phyloP scores from a whole-genome alignment of 2,797 vertebrate species.

The Notamacropus eugenii region DNA sequence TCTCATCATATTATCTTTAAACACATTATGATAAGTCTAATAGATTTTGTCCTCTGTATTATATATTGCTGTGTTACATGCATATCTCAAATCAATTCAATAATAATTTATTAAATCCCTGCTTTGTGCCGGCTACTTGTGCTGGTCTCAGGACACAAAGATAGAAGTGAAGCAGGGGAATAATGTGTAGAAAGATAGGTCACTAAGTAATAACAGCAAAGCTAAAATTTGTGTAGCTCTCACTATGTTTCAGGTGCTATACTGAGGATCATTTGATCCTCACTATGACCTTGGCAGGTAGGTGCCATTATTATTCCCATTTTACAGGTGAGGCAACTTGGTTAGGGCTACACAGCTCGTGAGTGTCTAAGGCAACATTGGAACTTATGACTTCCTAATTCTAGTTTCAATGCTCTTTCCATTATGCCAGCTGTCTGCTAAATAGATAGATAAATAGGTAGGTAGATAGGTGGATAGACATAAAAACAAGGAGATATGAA shows the following conservation, averaged over 20 bases:
- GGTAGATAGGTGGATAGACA: background rate
- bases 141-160: background rate
- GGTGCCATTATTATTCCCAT: background rate
- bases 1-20: constrained; percentile 18
- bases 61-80: background rate
- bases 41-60: background rate
- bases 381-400: background rate
- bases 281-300: background rate
- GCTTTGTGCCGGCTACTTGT: background rate
- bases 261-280: background rate
- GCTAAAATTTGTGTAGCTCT: background rate
- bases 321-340: background rate
- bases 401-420: background rate
- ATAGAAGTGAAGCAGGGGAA: background rate
- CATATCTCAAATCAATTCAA: background rate
- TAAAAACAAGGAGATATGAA: background rate
- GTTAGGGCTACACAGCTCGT: background rate
- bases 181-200: background rate
- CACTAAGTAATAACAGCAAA: background rate
- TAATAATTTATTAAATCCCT: background rate
- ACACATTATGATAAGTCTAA: background rate
- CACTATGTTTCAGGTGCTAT: background rate
- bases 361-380: background rate
- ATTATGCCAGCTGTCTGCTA: background rate
- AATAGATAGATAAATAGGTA: background rate